phyloP scores from a whole-genome alignment of 2,797 vertebrate species.

The Mus minutoides region DNA sequence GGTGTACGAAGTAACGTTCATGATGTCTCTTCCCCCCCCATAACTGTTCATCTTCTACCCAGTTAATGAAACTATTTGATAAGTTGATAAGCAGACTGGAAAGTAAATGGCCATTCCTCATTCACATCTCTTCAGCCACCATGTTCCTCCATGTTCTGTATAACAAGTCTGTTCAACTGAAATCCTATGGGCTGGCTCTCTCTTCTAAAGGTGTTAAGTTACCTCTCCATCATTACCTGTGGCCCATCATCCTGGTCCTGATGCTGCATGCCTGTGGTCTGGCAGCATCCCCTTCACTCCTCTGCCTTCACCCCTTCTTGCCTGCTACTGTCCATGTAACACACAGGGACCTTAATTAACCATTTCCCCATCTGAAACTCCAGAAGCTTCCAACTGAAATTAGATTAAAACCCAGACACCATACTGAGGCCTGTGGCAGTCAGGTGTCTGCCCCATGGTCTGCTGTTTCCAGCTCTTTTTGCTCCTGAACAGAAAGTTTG shows the following conservation, averaged over 20 bases:
- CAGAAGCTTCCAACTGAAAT: background rate
- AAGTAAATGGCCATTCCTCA: background rate
- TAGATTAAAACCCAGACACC: constrained; percentile 1
- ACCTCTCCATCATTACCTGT: background rate
- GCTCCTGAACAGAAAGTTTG: background rate
- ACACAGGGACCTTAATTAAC: background rate
- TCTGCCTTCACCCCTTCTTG: background rate
- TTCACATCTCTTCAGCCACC: constrained; percentile 5
- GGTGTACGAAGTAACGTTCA: background rate
- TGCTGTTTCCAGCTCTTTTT: background rate
- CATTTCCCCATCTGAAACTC: background rate
- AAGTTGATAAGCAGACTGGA: constrained; percentile 44
- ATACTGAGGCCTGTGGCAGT: background rate
- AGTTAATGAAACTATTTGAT: constrained; percentile 55
- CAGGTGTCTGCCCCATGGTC: background rate
- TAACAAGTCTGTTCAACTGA: background rate
- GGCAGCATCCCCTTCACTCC: background rate
- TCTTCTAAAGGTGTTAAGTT: background rate
- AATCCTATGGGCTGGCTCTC: background rate
- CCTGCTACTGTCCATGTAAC: background rate
- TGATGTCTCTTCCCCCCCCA: constrained; percentile 12
- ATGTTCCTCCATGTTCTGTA: background rate
- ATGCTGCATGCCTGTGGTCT: background rate
- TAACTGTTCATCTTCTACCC: constrained; percentile 50
- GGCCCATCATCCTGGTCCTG: background rate